A percentile compares a stretch with the other conserved stretches of the same genome.
These are phyloP conservation scores for Myotis myotis DNA, from an alignment of 2,797 vertebrate species.

Conservation along the genomic window DNA sequence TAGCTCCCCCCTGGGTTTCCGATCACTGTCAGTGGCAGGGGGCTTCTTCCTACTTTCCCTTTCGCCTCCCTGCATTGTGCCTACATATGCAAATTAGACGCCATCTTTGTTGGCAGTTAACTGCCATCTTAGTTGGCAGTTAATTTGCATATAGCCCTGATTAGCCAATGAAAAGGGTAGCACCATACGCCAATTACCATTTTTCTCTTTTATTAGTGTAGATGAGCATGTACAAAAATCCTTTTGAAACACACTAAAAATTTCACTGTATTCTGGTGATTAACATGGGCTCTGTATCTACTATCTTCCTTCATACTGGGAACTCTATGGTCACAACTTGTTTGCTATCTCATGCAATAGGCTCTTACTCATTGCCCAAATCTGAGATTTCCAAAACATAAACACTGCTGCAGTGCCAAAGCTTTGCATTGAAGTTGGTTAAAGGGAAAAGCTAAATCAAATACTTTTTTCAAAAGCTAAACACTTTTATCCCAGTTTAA, in stretches of 20 bases:
- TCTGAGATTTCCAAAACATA: background rate
- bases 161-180: too few relatives aligned
- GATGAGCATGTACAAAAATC: background rate
- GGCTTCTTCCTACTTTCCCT: too few relatives aligned
- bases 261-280: background rate
- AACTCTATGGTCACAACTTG: background rate
- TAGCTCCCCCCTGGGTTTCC: too few relatives aligned
- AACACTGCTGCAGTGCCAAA: background rate
- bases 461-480: background rate
- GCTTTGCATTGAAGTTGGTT: background rate
- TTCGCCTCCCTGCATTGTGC: too few relatives aligned
- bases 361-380: background rate
- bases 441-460: background rate
- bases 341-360: background rate
- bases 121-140: too few relatives aligned
- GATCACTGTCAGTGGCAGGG: too few relatives aligned
- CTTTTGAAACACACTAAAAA: background rate
- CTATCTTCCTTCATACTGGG: background rate
- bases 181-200: too few relatives aligned
- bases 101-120: too few relatives aligned
- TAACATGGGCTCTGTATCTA: background rate
- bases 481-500: background rate
- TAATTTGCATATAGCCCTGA: too few relatives aligned
- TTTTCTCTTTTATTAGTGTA: too few relatives aligned
- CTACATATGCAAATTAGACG: too few relatives aligned